phyloP scores from a whole-genome alignment of 1,140 invertebrate species.

The Drosophila obscura region DNA sequence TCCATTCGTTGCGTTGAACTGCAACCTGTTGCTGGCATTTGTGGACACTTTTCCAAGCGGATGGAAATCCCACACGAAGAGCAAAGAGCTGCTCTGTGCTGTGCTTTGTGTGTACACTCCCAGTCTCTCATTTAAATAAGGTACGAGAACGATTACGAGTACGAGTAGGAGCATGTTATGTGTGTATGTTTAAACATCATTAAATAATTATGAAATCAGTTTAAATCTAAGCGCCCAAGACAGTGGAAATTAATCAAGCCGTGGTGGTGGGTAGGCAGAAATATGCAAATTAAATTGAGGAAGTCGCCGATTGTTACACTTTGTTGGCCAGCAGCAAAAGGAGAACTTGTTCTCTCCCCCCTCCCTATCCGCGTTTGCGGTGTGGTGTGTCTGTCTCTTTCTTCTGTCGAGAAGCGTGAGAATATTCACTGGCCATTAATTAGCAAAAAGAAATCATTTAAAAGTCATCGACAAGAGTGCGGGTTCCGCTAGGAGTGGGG shows the following conservation, averaged over 20 bases:
- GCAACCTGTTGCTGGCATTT: constrained; percentile 33
- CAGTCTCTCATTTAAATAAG: constrained; percentile 6
- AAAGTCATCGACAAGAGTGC: constrained; percentile 53
- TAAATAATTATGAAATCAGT: constrained; percentile 58
- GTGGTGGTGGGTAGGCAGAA: constrained; percentile 23
- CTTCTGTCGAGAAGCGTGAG: constrained; percentile 61
- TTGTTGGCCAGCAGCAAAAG: constrained; percentile 37
- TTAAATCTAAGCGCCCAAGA: constrained; percentile 24
- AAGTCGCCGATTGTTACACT: constrained; percentile 64
- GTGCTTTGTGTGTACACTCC: too few species aligned
- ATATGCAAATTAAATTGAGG: constrained; percentile 75
- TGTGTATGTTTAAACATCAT: constrained; percentile 1
- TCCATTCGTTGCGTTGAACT: constrained; percentile 22
- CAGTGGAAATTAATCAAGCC: constrained; percentile 59
- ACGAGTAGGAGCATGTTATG: too few species aligned
- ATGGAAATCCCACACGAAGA: too few species aligned
- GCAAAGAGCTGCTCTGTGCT: too few species aligned
- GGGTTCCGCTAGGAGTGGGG: constrained; percentile 7
- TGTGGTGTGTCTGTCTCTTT: background rate
- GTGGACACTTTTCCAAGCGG: too few species aligned
- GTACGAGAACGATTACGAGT: constrained; percentile 4
- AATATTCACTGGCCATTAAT: constrained; percentile 79
- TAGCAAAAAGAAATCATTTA: constrained; percentile 64
- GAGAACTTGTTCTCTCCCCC: constrained; percentile 52
- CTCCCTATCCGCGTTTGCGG: too few species aligned